These are phyloP conservation scores for Steatocranus sp. DNA, from an alignment of 2,797 vertebrate species.

Conservation along the genomic window DNA sequence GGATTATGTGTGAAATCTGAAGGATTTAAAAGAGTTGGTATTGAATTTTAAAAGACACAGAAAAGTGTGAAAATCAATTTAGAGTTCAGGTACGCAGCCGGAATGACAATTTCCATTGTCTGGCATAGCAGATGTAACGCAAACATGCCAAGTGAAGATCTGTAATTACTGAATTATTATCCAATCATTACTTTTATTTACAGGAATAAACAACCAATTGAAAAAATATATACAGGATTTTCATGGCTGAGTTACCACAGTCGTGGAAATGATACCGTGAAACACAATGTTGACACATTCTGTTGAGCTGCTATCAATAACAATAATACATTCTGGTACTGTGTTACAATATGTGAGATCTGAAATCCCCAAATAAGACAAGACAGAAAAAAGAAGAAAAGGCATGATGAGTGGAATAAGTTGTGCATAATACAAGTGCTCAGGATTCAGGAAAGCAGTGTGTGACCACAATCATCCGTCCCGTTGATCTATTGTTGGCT, in stretches of 20 bases:
- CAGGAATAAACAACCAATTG: conserved; percentile 35
- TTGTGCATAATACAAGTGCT: conserved; percentile 3
- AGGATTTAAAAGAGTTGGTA: not conserved
- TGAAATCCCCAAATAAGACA: not conserved
- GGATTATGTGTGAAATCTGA: not conserved
- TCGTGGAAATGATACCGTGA: conserved; percentile 37
- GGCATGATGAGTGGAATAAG: not conserved
- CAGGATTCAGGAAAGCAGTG: conserved; percentile 1
- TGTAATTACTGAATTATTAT: conserved; percentile 44
- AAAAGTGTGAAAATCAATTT: conserved; percentile 19
- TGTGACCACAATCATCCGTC: conserved; percentile 51
- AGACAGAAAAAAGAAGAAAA: not conserved
- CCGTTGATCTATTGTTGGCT: conserved; percentile 62
- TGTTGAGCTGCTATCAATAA: conserved; percentile 33
- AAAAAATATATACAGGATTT: conserved; percentile 48
- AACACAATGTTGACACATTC: conserved; percentile 45
- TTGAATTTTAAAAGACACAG: conserved; percentile 1
- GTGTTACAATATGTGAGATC: not conserved
- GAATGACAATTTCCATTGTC: conserved; percentile 6
- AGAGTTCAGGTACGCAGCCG: not conserved
- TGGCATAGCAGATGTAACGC: conserved; percentile 14
- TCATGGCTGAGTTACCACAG: conserved; percentile 22
- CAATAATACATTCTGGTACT: conserved; percentile 14
- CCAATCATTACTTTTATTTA: conserved; percentile 32
- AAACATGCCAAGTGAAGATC: conserved; percentile 29